Percentiles rank a stretch among this genome's conserved stretches.
These are phyloP conservation scores for Heliocidaris erythrogramma DNA, from an alignment of 35 echinoderm and acorn worm genomes.

Conservation along the genomic window DNA sequence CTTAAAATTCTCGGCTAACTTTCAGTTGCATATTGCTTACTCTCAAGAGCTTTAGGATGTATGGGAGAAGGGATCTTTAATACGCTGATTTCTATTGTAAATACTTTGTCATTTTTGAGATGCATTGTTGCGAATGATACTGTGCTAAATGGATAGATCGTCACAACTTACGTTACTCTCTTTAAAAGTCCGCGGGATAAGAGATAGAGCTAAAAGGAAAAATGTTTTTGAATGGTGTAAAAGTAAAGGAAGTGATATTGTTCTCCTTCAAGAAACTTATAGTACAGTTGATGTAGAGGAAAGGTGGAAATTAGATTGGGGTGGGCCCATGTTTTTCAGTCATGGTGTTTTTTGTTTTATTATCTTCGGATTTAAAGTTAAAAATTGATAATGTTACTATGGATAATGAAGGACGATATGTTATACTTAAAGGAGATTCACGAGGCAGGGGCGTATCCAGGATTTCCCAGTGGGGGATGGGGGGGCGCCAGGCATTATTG, in stretches of 20 bases:
- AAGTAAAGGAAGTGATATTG: conserved; percentile 11
- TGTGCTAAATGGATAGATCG: no score
- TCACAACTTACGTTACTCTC: conserved; percentile 32
- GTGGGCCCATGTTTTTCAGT: conserved; percentile 20
- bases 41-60: no score
- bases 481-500: no score
- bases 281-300: conserved; percentile 38
- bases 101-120: no score
- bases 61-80: no score
- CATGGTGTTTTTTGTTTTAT: not conserved
- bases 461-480: not conserved
- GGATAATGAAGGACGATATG: not conserved
- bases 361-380: no score
- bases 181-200: not conserved
- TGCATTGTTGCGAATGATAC: no score
- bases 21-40: no score
- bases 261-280: conserved; percentile 34
- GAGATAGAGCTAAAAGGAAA: no score
- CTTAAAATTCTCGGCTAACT: no score
- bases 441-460: not conserved
- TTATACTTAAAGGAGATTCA: not conserved
- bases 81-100: no score
- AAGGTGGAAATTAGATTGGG: conserved; percentile 13
- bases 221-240: no score
- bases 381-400: not conserved